Conservation (phyloP, 2,888 invertebrate species). For the Epinotia demarniana region DNA sequence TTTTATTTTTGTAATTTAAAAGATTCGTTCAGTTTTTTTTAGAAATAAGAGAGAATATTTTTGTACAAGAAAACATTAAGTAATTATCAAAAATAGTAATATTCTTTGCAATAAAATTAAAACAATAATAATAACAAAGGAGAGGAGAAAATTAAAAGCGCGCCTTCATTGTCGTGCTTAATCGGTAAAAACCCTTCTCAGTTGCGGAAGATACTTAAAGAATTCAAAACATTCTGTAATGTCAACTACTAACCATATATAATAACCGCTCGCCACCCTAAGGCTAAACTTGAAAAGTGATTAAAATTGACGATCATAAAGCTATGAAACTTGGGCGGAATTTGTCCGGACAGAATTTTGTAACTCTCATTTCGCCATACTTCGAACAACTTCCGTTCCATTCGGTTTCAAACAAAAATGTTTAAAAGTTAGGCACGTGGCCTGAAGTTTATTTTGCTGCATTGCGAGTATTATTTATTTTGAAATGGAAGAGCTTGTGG, state of each 20-base stretch:
- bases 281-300: constrained; percentile 42
- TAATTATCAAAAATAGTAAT: no score
- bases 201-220: neutral
- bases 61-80: no score
- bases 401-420: constrained; percentile 37
- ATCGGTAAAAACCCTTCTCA: no score
- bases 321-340: constrained; percentile 42
- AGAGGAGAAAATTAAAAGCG: no score
- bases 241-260: constrained; percentile 26
- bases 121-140: no score
- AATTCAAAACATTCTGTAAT: constrained; percentile 1
- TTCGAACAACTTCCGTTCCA: constrained; percentile 30
- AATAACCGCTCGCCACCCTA: constrained; percentile 32
- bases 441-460: constrained; percentile 11
- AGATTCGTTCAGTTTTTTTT: no score
- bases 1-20: no score
- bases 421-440: constrained; percentile 20
- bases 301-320: constrained; percentile 47
- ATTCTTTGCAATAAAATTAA: no score
- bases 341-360: constrained; percentile 37
- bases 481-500: neutral
- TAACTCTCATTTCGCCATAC: constrained; percentile 43
- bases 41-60: no score
- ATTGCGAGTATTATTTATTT: constrained; percentile 4
- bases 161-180: no score